These are phyloP conservation scores for Cichlasoma orientale DNA, from an alignment of 2,797 vertebrate species.

Conservation along the genomic window DNA sequence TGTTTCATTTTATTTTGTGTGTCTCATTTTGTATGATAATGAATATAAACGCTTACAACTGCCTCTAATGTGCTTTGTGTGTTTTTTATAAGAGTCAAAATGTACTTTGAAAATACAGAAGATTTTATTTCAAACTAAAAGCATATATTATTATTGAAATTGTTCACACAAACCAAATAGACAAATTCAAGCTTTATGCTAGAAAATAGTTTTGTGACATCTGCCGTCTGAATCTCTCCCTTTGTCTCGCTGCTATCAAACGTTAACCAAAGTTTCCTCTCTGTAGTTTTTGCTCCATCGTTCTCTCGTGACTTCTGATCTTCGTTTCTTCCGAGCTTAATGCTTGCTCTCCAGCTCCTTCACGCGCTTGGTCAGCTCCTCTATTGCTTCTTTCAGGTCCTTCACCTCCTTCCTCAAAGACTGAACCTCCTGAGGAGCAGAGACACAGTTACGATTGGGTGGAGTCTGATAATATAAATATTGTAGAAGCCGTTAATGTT, in stretches of 20 bases:
- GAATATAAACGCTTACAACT: constrained; percentile 31
- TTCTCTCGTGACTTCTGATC: constrained; percentile 9
- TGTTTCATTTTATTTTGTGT: not conserved
- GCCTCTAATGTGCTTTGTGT: not conserved
- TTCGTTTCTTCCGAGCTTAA: constrained; percentile 35
- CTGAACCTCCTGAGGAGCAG: constrained; percentile 70
- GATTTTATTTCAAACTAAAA: constrained; percentile 76
- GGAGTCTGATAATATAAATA: not conserved
- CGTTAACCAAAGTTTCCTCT: not conserved
- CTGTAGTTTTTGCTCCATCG: not conserved
- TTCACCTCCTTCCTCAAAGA: constrained; percentile 79
- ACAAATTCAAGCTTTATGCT: constrained; percentile 55
- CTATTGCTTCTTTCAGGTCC: constrained; percentile 72
- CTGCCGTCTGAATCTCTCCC: constrained; percentile 28
- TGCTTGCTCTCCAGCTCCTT: constrained; percentile 77
- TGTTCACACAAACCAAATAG: constrained; percentile 52
- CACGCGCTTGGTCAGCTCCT: constrained; percentile 77
- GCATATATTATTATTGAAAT: constrained; percentile 72
- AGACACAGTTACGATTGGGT: not conserved
- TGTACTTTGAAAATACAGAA: constrained; percentile 62
- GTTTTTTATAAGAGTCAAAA: not conserved
- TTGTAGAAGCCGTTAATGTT: not conserved
- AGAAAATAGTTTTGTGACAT: constrained; percentile 26
- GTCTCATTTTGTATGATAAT: constrained; percentile 25
- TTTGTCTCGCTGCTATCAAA: constrained; percentile 41